Evolutionary conservation across 2,797 vertebrate genomes (phyloP).

Genomic region (Lepilemur septentrionalis): DNA sequence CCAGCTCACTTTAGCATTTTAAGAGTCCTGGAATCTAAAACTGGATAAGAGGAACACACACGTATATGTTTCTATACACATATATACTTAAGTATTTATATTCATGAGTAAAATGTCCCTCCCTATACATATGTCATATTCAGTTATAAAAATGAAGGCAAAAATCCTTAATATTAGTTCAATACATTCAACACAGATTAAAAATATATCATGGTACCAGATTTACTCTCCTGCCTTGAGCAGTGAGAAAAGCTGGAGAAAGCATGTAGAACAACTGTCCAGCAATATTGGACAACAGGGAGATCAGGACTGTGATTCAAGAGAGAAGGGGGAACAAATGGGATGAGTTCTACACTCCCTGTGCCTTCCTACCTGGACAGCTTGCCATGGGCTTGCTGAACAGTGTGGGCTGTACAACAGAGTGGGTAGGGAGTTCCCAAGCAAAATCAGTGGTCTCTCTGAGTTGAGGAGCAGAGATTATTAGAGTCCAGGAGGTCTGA

Average conservation of each 20-base stretch:
- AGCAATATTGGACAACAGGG: background rate
- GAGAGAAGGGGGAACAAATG: background rate
- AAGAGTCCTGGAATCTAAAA: background rate
- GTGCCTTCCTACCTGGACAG: background rate
- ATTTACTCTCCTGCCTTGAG: background rate
- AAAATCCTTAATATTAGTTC: background rate
- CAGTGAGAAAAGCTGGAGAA: background rate
- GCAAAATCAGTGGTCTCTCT: background rate
- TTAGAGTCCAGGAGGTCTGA: background rate
- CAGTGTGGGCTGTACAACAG: background rate
- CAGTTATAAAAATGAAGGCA: background rate
- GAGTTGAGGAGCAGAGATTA: background rate
- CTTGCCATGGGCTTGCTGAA: too few species aligned
- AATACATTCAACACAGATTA: background rate
- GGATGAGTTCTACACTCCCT: background rate
- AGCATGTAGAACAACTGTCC: background rate
- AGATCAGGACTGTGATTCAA: background rate
- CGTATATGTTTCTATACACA: background rate
- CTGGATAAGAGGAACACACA: background rate
- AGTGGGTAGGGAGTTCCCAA: background rate
- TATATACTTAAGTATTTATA: background rate
- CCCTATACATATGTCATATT: background rate
- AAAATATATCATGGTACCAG: background rate
- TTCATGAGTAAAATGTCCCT: background rate
- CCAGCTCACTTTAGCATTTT: background rate